Evolutionary conservation across 1,140 invertebrate species (phyloP), one percentile per base, ranked within the genome.

Genomic region (Drosophila leontia): DNA sequence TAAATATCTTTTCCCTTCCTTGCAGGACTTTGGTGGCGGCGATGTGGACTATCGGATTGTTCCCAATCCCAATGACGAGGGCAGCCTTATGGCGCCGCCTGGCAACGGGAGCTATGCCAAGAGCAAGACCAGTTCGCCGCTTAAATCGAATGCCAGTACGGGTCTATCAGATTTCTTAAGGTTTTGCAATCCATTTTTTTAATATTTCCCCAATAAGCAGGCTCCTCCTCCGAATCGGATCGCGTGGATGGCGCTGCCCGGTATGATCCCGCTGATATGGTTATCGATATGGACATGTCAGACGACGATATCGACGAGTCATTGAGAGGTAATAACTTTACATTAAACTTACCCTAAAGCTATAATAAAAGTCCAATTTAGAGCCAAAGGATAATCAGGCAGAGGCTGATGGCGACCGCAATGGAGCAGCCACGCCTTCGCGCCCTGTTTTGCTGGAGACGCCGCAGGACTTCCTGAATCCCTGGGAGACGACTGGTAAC

Each of bases 231-330:
- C 13, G 87, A 92, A 62, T 87, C 84, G 19, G 85, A 81, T 53
- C 86, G 91, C 7, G 71, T 88, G n/a, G 91, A 90, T 92, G 93
- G 62, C 7, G 72, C 78, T 11, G 53, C 78, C 17, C 72, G 91
- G 13, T 84, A 92, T 63, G 93, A 93, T 87, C 80, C 82, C 4
- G 77, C 92, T 45, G 95, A 95, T 75, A 96, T 94, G 91, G 94
- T 95, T 8, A 94, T 96, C 37, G 95, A 96, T 65, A 96, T 96
- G 95, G 95, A 96, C 56, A 94, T 96, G 93, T 96, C 95, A 23
- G 95, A 96, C 71, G 95, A 96, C n/a, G 95, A 96, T 53, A 37
- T 92, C 19, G 92, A 92, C 17, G 91, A 92, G 55, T 80, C 91
- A 12, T 64, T 78, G 53, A 75, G 87, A 91, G 91, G 91, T 92